Base-by-base conservation (phyloP, 2,113 vertebrate genomes). In the Heterotilapia buettikoferi region DNA sequence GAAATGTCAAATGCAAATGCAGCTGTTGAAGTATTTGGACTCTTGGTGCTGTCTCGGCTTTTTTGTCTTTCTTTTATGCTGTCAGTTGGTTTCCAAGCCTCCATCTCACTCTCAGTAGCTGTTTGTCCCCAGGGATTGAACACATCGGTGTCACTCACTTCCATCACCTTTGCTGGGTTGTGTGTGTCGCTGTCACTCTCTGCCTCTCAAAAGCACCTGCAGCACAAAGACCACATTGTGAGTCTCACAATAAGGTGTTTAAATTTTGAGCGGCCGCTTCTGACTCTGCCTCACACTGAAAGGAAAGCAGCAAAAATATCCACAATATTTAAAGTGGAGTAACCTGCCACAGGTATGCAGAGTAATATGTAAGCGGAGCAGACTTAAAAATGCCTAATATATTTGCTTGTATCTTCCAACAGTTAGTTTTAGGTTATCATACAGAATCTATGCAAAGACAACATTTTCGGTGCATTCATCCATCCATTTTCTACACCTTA, bases 1-100 rank as follows among this genome's bases (percentile, higher is more conserved):
- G 54, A 94, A 95, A 94, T 94, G 92, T 93, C 90, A 93, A 88
- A 94, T 94, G 90, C 87, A 93, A 95, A 95, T 94, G 82, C 79
- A 87, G 79, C 82, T 90, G 83, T 86, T 81, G 16, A 89, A 73
- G 61, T 88, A 76, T 90, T 89, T 3, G 71, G 85, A 85, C 31
- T 59, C 76, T 78, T 19, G 13, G 73, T 43, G 73, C 86, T 1
- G 53, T 54, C 57, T 89, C 24, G 80, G 56, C 91, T 87, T 59
- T 66, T 66, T 86, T 38, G 84, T 66, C 33, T 80, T 81, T 40
- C 82, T 61, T 90, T 92, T 57, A 31, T 89, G 87, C 91, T 89
- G 85, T 85, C 90, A 86, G 3, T 43, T 40, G 53, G 31, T 50
- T 86, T 89, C 61, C 14, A 56, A 12, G 45, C 50, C 53, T 18